These are phyloP conservation scores for Ptyas mucosa DNA, from an alignment of 2,113 vertebrate species.

Conservation along the genomic window DNA sequence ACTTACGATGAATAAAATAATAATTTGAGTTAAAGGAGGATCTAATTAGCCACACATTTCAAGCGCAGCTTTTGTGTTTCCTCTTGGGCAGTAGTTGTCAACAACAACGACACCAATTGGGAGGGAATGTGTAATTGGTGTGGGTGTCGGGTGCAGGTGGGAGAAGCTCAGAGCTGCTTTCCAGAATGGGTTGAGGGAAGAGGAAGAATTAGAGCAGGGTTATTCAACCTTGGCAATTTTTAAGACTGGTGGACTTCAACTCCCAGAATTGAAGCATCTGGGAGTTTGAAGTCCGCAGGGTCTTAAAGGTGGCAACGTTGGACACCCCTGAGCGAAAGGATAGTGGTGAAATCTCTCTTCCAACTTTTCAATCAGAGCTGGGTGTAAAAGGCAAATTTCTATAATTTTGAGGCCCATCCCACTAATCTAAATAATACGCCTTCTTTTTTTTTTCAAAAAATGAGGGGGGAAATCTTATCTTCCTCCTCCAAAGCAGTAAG, in stretches of 20 bases:
- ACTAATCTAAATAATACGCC: not conserved
- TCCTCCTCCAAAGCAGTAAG: not conserved
- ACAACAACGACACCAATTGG: not conserved
- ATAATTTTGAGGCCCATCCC: not conserved
- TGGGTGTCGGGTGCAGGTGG: not conserved
- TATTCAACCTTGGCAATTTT: not conserved
- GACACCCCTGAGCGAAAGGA: not conserved
- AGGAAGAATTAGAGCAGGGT: not conserved
- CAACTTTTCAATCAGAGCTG: not conserved
- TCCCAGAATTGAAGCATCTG: not conserved
- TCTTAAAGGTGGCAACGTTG: not conserved
- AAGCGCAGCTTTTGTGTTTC: not conserved
- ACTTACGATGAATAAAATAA: not conserved
- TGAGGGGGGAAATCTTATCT: not conserved
- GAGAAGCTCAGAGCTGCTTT: not conserved
- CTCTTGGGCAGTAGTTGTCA: not conserved
- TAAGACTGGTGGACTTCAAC: not conserved
- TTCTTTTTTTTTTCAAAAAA: not conserved
- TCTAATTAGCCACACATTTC: not conserved
- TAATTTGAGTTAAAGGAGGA: not conserved
- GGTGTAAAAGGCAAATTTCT: not conserved
- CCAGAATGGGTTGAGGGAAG: not conserved
- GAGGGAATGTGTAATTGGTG: not conserved
- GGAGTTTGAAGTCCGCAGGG: not conserved
- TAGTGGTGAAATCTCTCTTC: not conserved